Evolutionary conservation across 2,888 invertebrate genomes (phyloP).

Genomic region (Lagria hirta): DNA sequence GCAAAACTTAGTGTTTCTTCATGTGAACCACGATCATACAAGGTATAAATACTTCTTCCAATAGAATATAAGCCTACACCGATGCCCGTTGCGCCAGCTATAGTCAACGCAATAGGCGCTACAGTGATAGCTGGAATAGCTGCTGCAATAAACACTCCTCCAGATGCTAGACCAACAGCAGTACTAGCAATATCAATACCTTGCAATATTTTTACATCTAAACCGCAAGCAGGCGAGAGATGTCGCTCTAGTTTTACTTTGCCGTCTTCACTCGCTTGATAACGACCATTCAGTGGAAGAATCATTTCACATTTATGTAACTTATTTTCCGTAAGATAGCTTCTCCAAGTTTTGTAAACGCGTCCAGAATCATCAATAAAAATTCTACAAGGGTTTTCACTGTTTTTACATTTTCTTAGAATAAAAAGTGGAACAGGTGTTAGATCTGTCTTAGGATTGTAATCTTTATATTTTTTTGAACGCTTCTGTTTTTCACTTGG

Average conservation of each 20-base stretch:
- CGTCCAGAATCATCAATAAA: conserved; percentile 52
- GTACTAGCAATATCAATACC: conserved; percentile 41
- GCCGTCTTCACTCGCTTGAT: conserved; percentile 39
- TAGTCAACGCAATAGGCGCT: conserved; percentile 55
- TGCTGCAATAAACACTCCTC: conserved; percentile 58
- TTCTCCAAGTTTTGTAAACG: conserved; percentile 59
- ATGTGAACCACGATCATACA: conserved; percentile 57
- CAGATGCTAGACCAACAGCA: conserved; percentile 49
- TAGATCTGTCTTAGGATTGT: conserved; percentile 45
- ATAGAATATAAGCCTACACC: conserved; percentile 57
- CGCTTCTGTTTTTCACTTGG: conserved; percentile 39
- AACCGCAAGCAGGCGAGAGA: conserved; percentile 45
- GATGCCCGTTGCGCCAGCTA: conserved; percentile 43
- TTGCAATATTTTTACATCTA: conserved; percentile 37
- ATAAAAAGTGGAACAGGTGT: conserved; percentile 46
- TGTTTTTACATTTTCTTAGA: conserved; percentile 45
- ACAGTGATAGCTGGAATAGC: conserved; percentile 57
- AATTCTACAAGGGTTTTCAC: conserved; percentile 43
- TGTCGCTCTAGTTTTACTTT: conserved; percentile 41
- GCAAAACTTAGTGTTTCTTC: conserved; percentile 58
- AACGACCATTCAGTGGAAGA: conserved; percentile 58
- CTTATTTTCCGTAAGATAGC: conserved; percentile 58
- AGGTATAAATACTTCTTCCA: conserved; percentile 55
- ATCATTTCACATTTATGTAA: conserved; percentile 59
- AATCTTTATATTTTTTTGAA: conserved; percentile 39